Percentiles rank a stretch among this genome's conserved stretches.
These are phyloP conservation scores for Leptopterna dolabrata DNA, from an alignment of 2,888 invertebrate species.

Conservation along the genomic window DNA sequence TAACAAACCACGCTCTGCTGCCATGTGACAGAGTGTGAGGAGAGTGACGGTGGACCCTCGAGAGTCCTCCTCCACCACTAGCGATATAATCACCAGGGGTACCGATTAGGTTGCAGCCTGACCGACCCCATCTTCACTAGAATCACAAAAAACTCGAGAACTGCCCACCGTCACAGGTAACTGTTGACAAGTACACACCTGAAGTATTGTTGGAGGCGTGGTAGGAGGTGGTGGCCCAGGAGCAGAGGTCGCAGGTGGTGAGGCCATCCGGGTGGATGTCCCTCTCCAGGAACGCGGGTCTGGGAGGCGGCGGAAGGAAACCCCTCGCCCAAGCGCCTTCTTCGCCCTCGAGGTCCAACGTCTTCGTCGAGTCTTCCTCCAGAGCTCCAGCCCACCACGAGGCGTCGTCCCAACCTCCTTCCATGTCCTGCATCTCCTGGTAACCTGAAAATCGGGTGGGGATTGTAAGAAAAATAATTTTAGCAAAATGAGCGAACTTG, in stretches of 20 bases:
- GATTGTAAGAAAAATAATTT: no score
- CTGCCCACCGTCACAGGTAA: no score
- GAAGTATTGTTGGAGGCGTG: slow-evolving; percentile 31
- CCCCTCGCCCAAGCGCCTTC: slow-evolving; percentile 60
- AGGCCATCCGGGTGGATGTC: slow-evolving; percentile 75
- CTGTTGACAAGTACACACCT: background rate
- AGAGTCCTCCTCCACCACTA: no score
- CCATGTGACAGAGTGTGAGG: no score
- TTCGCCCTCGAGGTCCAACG: slow-evolving; percentile 59
- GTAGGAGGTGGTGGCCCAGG: slow-evolving; percentile 71
- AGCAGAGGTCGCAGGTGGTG: slow-evolving; percentile 79
- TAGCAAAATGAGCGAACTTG: no score
- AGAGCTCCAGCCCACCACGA: slow-evolving; percentile 62
- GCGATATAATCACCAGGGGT: no score
- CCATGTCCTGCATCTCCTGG: slow-evolving; percentile 52
- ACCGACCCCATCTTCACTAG: no score
- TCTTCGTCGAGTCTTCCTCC: slow-evolving; percentile 61
- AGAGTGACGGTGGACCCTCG: no score
- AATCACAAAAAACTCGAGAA: no score
- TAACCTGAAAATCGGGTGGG: no score
- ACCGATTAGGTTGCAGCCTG: no score
- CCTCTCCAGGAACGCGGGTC: slow-evolving; percentile 74
- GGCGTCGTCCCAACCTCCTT: slow-evolving; percentile 62
- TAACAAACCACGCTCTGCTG: no score
- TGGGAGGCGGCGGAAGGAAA: slow-evolving; percentile 76